A percentile compares a stretch with the other conserved stretches of the same genome.
These are phyloP conservation scores for Vespertilio murinus DNA, from an alignment of 2,797 vertebrate species.

Conservation along the genomic window DNA sequence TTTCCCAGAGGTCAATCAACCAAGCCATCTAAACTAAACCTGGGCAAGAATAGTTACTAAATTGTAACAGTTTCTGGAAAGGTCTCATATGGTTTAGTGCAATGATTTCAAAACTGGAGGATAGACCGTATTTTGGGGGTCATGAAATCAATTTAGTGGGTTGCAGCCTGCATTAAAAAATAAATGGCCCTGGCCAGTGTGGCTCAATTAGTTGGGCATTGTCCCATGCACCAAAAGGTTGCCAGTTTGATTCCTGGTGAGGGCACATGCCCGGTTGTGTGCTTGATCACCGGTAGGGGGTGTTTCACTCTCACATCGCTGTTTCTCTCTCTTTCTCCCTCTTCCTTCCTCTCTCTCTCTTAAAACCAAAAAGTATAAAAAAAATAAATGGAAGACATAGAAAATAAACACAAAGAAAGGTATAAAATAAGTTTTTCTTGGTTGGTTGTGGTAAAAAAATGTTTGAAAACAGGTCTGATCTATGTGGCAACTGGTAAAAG, in stretches of 20 bases:
- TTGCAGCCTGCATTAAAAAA: slow-evolving; percentile 32
- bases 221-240: not conserved
- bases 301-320: not conserved
- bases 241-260: not conserved
- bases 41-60: not conserved
- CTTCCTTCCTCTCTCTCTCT: not conserved
- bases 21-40: not conserved
- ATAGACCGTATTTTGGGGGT: not conserved
- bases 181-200: not conserved
- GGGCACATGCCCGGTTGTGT: not conserved
- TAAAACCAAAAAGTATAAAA: not conserved
- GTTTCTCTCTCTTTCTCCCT: not conserved
- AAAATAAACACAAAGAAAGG: not conserved
- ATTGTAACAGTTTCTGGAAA: slow-evolving; percentile 1
- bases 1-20: not conserved
- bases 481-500: not conserved
- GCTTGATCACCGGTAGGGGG: too few species aligned
- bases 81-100: not conserved
- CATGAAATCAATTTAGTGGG: slow-evolving; percentile 49
- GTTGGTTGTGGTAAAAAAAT: not conserved
- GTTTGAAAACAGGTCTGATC: slow-evolving; percentile 39
- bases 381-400: slow-evolving; percentile 50
- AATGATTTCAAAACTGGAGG: slow-evolving; percentile 31
- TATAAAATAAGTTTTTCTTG: slow-evolving; percentile 42
- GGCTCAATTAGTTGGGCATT: not conserved